Percentiles rank a stretch among this genome's conserved stretches.
phyloP scores from a whole-genome alignment of 1,140 invertebrate species.

The Bombus confusus region DNA sequence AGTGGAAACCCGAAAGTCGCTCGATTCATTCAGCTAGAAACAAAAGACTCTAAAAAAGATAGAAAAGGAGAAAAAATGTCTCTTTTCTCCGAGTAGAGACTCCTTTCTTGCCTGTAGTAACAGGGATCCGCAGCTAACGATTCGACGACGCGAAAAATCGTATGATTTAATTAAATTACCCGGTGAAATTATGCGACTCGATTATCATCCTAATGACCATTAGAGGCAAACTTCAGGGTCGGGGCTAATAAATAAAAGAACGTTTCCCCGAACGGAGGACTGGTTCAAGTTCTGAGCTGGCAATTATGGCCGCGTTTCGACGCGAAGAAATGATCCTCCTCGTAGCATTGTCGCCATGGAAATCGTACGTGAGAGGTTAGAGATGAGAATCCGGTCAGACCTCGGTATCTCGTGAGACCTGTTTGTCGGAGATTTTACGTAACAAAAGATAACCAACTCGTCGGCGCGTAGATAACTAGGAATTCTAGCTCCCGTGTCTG shows the following conservation, averaged over 20 bases:
- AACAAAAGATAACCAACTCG: conserved; percentile 56
- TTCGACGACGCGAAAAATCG: not conserved
- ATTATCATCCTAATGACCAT: conserved; percentile 56
- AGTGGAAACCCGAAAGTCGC: no score
- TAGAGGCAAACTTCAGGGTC: conserved; percentile 4
- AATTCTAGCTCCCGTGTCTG: conserved; percentile 29
- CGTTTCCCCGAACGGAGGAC: conserved; percentile 2
- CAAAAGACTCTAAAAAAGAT: not conserved
- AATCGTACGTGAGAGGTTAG: conserved; percentile 37
- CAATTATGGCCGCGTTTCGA: conserved; percentile 36
- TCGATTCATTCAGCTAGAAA: not conserved
- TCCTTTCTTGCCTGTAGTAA: not conserved
- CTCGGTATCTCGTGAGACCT: conserved; percentile 52
- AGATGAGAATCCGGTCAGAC: conserved; percentile 21
- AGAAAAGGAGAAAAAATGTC: not conserved
- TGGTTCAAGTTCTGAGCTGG: not conserved
- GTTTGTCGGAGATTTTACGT: conserved; percentile 62
- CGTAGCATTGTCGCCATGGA: conserved; percentile 12
- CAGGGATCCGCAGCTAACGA: not conserved
- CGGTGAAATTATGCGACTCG: conserved; percentile 27
- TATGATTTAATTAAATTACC: conserved; percentile 60
- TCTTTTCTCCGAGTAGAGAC: not conserved
- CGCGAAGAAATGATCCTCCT: conserved; percentile 10
- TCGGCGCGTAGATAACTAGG: conserved; percentile 49
- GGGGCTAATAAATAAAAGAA: conserved; percentile 39